Evolutionary conservation across 2,797 vertebrate genomes (phyloP).

Genomic region (Karalla daura): DNA sequence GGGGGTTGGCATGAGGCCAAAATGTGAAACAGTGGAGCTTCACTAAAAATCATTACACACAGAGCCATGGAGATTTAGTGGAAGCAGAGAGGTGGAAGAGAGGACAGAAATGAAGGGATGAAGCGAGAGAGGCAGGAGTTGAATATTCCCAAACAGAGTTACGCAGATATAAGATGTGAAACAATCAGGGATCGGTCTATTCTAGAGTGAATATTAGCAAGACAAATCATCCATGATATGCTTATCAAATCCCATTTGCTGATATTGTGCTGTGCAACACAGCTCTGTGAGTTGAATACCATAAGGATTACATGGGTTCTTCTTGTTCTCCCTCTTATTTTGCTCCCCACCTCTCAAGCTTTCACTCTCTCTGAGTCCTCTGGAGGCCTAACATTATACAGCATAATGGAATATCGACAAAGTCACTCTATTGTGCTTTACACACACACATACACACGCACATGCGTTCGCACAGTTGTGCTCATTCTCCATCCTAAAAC

Average conservation of each 20-base stretch:
- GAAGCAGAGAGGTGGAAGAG: conserved; percentile 34
- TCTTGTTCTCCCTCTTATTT: conserved; percentile 52
- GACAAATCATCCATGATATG: conserved; percentile 60
- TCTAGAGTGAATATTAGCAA: conserved; percentile 54
- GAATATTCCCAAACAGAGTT: conserved; percentile 51
- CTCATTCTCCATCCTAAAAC: conserved; percentile 53
- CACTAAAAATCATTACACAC: conserved; percentile 40
- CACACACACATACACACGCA: conserved; percentile 39
- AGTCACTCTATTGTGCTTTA: conserved; percentile 64
- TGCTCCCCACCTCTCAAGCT: conserved; percentile 35
- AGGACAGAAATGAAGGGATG: conserved; percentile 33
- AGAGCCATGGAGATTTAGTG: conserved; percentile 17
- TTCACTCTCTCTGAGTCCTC: conserved; percentile 50
- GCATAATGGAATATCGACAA: conserved; percentile 75
- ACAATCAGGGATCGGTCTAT: conserved; percentile 45
- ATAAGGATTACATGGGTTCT: conserved; percentile 61
- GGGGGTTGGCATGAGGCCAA: conserved; percentile 1
- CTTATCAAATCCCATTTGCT: conserved; percentile 70
- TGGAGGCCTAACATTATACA: conserved; percentile 65
- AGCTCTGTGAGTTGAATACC: conserved; percentile 48
- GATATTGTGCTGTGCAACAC: conserved; percentile 50
- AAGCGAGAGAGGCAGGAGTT: conserved; percentile 5
- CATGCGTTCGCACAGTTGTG: conserved; percentile 40
- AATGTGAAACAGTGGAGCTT: conserved; percentile 27
- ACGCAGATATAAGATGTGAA: conserved; percentile 50